Evolutionary conservation across 2,113 vertebrate genomes (phyloP), one percentile per base, ranked within the genome.

Genomic region (Poeciliopsis prolifica): DNA sequence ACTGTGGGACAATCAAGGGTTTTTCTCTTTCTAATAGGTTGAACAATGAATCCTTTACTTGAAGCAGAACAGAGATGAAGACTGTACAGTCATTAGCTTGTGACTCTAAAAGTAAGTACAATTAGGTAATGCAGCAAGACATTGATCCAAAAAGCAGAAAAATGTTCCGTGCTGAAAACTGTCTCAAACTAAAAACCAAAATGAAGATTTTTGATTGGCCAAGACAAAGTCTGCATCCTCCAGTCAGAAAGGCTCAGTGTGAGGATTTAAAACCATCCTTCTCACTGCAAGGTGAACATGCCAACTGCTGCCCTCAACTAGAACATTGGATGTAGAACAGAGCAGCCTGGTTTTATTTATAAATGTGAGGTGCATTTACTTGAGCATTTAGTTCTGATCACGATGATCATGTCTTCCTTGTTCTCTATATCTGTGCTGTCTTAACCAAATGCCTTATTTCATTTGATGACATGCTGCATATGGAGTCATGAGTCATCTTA

Each of bases 401-500:
- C 15, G 51, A 64, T 44, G 51, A 61, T 28, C 68, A 63, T 51
- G 61, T 37, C 1, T 61, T 11, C 42, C n/a, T 35, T 61, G 26
- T 65, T 67, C 29, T 72, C 29, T 51, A 4, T 48, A 31, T 48
- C 69, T 48, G 22, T 72, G 37, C 42, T 29, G 68, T 74, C 54
- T 68, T 63, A 66, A 17, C 35, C 70, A 63, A 11, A 28, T 42
- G 62, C 74, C 77, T 70, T 70, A 74, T 75, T 82, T 76, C 35
- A 70, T 75, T 68, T 76, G 78, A 87, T 83, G 80, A 87, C 76
- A 80, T 51, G 61, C 60, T 72, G 74, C 92, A 90, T 81, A 88
- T 90, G 88, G 82, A 88, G 82, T 68, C 65, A 74, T 92, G 93
- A 93, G 79, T 94, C 92, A 91, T 75, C 67, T 89, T 87, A 85